A percentile compares a stretch with the other conserved stretches of the same genome.
Evolutionary conservation across 2,888 invertebrate genomes (phyloP).

Genomic region (Mycalesis mineus): DNA sequence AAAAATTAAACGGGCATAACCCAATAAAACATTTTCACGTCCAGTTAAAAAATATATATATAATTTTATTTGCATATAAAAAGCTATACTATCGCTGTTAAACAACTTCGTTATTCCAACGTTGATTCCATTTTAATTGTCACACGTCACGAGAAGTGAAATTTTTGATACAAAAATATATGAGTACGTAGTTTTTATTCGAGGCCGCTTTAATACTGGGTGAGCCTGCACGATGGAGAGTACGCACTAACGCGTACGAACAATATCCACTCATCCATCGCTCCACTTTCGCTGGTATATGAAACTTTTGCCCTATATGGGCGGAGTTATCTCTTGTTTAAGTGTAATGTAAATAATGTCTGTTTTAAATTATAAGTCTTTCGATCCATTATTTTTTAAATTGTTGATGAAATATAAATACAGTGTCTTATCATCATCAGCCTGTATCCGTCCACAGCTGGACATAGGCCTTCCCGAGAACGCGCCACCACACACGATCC

Average conservation of each 20-base stretch:
- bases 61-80: background rate
- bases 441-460: no score
- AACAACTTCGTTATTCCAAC: constrained; percentile 1
- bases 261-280: constrained; percentile 28
- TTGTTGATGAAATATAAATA: no score
- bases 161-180: constrained; percentile 11
- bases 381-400: background rate
- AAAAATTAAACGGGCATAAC: no score
- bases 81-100: background rate
- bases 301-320: constrained; percentile 23
- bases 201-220: constrained; percentile 23
- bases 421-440: no score
- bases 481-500: no score
- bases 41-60: background rate
- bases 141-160: constrained; percentile 2
- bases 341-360: background rate
- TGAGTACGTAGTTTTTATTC: constrained; percentile 8
- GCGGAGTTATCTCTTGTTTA: constrained; percentile 10
- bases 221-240: constrained; percentile 22
- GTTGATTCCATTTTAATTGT: constrained; percentile 11
- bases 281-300: constrained; percentile 21
- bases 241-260: constrained; percentile 23
- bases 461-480: no score
- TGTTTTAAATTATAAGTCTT: background rate
- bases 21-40: background rate